Evolutionary conservation across 2,797 vertebrate genomes (phyloP), one percentile per base, ranked within the genome.

Genomic region (Varecia variegata): DNA sequence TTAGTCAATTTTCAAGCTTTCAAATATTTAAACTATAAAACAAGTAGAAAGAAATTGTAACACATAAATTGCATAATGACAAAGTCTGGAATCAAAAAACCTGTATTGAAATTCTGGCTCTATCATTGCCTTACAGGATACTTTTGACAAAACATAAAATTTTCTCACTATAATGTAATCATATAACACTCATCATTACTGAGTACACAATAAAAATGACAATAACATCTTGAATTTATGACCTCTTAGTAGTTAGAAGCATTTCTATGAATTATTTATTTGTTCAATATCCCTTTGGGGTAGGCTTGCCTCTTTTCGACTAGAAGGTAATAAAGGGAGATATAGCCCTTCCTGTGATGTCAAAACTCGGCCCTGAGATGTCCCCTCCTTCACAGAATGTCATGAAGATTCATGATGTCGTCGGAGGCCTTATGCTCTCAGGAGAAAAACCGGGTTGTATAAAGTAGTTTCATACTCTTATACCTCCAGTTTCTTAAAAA

Each of bases 51-150:
- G 58, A 87, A 92, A 85, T 81, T 67, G 73, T 56, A 71, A 32
- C 77, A 92, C 45, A 74, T 91, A 90, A 67, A 62, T 30, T 83
- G 14, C 43, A 50, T 60, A 38, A 84, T 70, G 80, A 81, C 50
- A 87, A 87, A 77, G 27, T n/a, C 95, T 93, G 70, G 80, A 86
- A 52, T 86, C 89, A 74, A 54, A 97, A 90, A 27, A 71, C 35
- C 12, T 88, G 35, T 79, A 81, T 85, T 74, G 71, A 30, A 62
- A 91, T 94, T 95, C 88, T 96, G 68, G 15, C 86, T 96, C 50
- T 73, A 4, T 56, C 3, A 0, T 81, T 87, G 70, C 56, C 27
- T 93, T 87, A 11, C n/a, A 88, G 81, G 85, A 93, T 90, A 54
- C n/a, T 60, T 91, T 81, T 92, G 68, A 95, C 50, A 84, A 96